Evolutionary conservation across 1,140 invertebrate species (phyloP).

Genomic region (Cataglyphis hispanica): DNA sequence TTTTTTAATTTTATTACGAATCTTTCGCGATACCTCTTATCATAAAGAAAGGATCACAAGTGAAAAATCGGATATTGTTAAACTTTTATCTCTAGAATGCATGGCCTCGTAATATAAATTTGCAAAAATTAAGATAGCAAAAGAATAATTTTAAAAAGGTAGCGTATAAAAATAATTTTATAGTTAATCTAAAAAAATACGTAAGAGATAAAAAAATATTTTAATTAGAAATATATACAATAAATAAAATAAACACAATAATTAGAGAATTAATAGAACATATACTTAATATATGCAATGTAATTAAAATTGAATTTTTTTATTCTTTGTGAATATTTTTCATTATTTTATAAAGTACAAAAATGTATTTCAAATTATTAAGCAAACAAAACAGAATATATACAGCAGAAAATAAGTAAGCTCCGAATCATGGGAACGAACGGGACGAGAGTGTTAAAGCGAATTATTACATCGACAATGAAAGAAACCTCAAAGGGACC

Average conservation of each 20-base stretch:
- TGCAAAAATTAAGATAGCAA: not conserved
- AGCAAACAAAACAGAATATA: slow-evolving; percentile 6
- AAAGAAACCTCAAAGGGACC: slow-evolving; percentile 53
- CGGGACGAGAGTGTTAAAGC: slow-evolving; percentile 16
- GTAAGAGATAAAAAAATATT: not conserved
- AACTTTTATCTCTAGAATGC: not conserved
- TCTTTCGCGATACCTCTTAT: not conserved
- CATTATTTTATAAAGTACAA: no score
- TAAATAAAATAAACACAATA: not conserved
- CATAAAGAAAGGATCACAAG: not conserved
- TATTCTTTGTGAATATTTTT: not conserved
- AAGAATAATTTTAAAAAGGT: not conserved
- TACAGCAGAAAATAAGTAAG: not conserved
- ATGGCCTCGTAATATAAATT: not conserved
- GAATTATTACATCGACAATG: slow-evolving; percentile 45
- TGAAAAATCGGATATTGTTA: slow-evolving; percentile 4
- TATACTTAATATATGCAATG: not conserved
- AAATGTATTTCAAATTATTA: not conserved
- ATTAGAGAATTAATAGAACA: not conserved
- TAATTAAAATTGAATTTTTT: not conserved
- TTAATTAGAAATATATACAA: not conserved
- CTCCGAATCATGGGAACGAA: slow-evolving; percentile 38
- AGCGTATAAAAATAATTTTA: not conserved
- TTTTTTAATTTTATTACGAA: not conserved
- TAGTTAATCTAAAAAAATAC: not conserved